Evolutionary conservation across 2,113 vertebrate species (phyloP).

Genomic region (Plestiodon gilberti): DNA sequence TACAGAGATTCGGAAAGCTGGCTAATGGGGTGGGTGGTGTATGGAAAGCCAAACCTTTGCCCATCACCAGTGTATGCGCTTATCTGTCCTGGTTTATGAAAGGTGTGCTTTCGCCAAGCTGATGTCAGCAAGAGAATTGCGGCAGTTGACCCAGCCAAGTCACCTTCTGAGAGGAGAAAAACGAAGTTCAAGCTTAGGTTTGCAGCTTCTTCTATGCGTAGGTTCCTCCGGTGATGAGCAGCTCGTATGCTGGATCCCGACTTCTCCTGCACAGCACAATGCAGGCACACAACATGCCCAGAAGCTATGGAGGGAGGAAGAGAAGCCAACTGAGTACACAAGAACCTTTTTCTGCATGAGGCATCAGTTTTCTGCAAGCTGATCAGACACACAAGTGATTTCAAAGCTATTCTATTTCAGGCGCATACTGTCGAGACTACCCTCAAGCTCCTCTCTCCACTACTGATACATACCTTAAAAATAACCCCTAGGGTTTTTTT

Average conservation of each 20-base stretch:
- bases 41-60: conserved; percentile 71
- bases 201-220: conserved; percentile 78
- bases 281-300: conserved; percentile 94
- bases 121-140: conserved; percentile 71
- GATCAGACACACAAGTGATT: background rate
- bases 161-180: conserved; percentile 57
- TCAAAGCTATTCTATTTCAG: background rate
- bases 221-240: conserved; percentile 89
- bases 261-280: conserved; percentile 90
- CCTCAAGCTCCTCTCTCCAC: background rate
- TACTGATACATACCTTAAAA: background rate
- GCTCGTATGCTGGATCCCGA: conserved; percentile 91
- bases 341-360: background rate
- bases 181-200: conserved; percentile 58
- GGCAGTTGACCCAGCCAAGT: conserved; percentile 55
- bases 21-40: conserved; percentile 48
- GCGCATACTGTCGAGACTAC: background rate
- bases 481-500: background rate
- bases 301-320: conserved; percentile 76
- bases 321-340: conserved; percentile 49
- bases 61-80: conserved; percentile 75
- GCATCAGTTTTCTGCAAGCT: conserved; percentile 9
- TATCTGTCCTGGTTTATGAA: conserved; percentile 70
- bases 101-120: conserved; percentile 75
- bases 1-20: conserved; percentile 63